phyloP scores from a whole-genome alignment of 92 coral and sea anemone genomes.

The Blastomussa wellsi region DNA sequence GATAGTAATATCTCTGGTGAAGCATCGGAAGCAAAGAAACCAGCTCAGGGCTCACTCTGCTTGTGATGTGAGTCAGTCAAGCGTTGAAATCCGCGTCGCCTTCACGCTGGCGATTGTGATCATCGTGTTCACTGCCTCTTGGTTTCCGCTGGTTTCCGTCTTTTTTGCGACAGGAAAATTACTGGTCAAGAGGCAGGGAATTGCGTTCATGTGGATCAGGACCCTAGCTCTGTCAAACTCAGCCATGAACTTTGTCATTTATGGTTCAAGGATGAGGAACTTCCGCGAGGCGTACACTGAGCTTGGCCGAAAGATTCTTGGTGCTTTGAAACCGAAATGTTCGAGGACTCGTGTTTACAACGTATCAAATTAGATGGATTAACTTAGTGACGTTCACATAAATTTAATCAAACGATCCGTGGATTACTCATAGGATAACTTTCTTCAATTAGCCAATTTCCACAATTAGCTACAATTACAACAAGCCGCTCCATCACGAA shows the following conservation, averaged over 20 bases:
- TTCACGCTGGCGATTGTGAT: constrained; percentile 18
- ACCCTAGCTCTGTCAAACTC: constrained; percentile 18
- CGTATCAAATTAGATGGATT: neutral
- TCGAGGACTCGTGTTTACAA: neutral
- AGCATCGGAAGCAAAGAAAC: too few relatives aligned
- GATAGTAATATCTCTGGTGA: constrained; percentile 2
- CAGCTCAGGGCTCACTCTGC: neutral
- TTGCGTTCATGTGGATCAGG: constrained; percentile 11
- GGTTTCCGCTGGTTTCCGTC: neutral
- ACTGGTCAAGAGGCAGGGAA: neutral
- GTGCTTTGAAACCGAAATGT: neutral
- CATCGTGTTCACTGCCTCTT: neutral
- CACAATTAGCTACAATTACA: too few relatives aligned
- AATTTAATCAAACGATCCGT: neutral
- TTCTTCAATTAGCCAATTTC: too few relatives aligned
- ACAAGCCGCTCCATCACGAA: too few relatives aligned
- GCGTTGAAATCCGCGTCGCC: constrained; percentile 14
- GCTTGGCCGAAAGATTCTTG: neutral
- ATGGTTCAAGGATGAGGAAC: neutral
- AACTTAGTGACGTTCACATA: neutral
- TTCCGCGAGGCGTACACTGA: neutral
- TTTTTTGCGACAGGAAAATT: constrained; percentile 1
- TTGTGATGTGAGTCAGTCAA: neutral
- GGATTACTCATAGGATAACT: neutral
- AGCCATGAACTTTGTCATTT: constrained; percentile 8